phyloP scores from a whole-genome alignment of 23 tunicate species.

The Aplidium turbinatum region DNA sequence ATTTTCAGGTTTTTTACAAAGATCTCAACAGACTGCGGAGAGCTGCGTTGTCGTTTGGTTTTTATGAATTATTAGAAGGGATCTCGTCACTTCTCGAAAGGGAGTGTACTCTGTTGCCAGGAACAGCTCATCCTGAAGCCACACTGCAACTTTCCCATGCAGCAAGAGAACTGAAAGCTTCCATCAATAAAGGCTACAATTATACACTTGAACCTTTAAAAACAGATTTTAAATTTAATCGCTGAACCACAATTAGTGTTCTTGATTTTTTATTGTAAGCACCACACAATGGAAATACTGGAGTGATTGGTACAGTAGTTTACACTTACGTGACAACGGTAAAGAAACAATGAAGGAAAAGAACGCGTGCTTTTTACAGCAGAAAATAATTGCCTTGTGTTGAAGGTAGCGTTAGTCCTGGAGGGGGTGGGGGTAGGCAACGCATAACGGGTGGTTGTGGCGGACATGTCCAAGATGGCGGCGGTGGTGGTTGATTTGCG shows the following conservation, averaged over 20 bases:
- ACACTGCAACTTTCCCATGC: slow-evolving; percentile 90
- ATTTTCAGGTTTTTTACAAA: slow-evolving; percentile 78
- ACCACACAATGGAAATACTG: too few species aligned
- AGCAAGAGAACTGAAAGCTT: slow-evolving; percentile 59
- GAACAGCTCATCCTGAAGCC: slow-evolving; percentile 94
- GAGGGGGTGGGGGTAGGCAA: too few species aligned
- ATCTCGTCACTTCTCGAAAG: slow-evolving; percentile 69
- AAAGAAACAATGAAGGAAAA: too few species aligned
- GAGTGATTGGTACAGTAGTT: too few species aligned
- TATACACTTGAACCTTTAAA: slow-evolving; percentile 58
- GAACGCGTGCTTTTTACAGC: too few species aligned
- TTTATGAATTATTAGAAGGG: slow-evolving; percentile 71
- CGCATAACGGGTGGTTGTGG: too few species aligned
- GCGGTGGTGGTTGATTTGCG: too few species aligned
- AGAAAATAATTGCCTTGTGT: too few species aligned
- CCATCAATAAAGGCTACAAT: slow-evolving; percentile 42
- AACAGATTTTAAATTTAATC: slow-evolving; percentile 50
- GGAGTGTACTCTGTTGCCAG: slow-evolving; percentile 83
- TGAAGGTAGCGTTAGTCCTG: too few species aligned
- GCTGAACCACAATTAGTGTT: neutral
- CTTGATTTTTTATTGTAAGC: too few species aligned
- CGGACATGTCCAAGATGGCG: too few species aligned
- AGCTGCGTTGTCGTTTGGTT: slow-evolving; percentile 86
- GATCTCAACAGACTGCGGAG: slow-evolving; percentile 72
- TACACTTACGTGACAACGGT: too few species aligned